Evolutionary conservation across 2,888 invertebrate species (phyloP), one percentile per base, ranked within the genome.

Genomic region (Zonitis immaculata): DNA sequence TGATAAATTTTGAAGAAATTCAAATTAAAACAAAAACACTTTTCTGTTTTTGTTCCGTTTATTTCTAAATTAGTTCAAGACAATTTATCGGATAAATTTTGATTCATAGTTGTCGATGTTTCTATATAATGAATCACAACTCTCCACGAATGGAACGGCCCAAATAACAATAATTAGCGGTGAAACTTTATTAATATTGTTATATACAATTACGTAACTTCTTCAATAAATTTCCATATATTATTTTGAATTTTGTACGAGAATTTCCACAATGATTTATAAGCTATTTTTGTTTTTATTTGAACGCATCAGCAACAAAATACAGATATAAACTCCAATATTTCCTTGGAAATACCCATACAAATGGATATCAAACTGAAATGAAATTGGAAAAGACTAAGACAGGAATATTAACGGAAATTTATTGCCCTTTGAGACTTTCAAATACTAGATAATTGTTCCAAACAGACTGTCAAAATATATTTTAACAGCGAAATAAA

Each of bases 401-500:
- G 48, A 42, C 43, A 42, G 49, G 16, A 49, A 54, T 54, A 54
- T 52, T 52, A 57, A 49, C 26, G 49, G 25, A 52, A 55, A 57
- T 57, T 55, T 58, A 51, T 54, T 27, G 49, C 54, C 46, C 32
- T 46, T 9, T 7, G 51, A 52, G 55, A 47, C 39, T 50, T 52
- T 43, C 45, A 55, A 26, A 14, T 49, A 52, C 52, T 51, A 44
- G 49, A 54, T 58, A 58, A 58, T 55, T 54, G 54, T 52, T 54
- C 49, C 47, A 50, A 57, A 57, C 47, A 49, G 46, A 52, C 48
- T 57, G 52, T 54, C 44, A 57, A 54, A 50, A 54, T 49, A 54
- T 54, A 51, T 54, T 51, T 51, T 47, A 54, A 44, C 51, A 22
- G 22, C 39, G 14, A 26, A 47, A 49, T 44, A 56, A 46, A 52